These are phyloP conservation scores for Spermophilus dauricus DNA, from an alignment of 2,113 vertebrate genomes.

Conservation along the genomic window DNA sequence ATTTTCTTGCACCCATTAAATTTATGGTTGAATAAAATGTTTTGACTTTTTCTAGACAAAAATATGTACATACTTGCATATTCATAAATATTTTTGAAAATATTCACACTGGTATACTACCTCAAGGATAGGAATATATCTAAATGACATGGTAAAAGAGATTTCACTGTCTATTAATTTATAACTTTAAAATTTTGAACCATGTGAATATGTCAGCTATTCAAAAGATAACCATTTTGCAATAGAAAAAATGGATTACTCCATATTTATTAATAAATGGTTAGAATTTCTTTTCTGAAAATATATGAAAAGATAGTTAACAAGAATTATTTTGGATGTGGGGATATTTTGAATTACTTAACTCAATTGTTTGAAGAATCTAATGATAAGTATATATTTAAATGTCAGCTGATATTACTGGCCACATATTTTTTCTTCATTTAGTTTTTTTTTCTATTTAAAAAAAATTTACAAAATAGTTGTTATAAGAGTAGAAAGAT, in stretches of 20 bases:
- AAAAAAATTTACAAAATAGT: background rate
- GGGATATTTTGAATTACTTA: background rate
- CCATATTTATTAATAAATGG: background rate
- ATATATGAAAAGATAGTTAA: background rate
- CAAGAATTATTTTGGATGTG: background rate
- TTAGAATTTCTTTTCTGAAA: conserved; percentile 30
- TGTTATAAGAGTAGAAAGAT: background rate
- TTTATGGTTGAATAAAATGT: background rate
- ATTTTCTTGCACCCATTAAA: background rate
- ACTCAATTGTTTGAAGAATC: background rate
- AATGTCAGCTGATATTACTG: background rate
- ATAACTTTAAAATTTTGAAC: conserved; percentile 35
- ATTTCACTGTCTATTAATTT: background rate
- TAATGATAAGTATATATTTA: background rate
- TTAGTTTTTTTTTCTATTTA: too few species aligned
- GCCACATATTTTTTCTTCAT: background rate
- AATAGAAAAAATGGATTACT: background rate
- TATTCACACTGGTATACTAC: background rate
- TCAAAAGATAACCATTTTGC: background rate
- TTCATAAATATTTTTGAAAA: conserved; percentile 26
- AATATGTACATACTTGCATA: background rate
- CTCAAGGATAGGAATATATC: background rate
- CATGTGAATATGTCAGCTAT: background rate
- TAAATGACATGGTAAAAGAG: background rate
- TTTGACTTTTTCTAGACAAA: background rate